Conservation (phyloP, 2,797 vertebrate species). For the Odontamblyopus lacepedii region DNA sequence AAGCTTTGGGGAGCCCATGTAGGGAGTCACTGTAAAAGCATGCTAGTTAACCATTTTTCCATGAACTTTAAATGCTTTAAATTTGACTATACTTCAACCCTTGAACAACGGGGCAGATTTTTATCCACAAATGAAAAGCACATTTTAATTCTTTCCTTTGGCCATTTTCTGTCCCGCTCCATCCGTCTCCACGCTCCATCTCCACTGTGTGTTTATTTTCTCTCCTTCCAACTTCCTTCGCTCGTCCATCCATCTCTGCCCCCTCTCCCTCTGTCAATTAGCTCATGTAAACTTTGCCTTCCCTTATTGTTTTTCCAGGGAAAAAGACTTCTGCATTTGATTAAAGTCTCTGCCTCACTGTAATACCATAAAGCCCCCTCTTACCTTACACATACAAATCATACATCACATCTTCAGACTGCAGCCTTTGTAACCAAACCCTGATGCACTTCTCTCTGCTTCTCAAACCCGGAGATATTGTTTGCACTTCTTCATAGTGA, state of each 20-base stretch:
- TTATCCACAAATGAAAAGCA: slow-evolving; percentile 61
- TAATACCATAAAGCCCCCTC: slow-evolving; percentile 44
- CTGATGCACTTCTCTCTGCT: slow-evolving; percentile 21
- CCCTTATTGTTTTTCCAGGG: slow-evolving; percentile 72
- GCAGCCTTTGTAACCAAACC: slow-evolving; percentile 36
- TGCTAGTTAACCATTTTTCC: neutral
- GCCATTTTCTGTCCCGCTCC: slow-evolving; percentile 33
- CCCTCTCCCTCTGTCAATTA: slow-evolving; percentile 65
- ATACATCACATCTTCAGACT: slow-evolving; percentile 42
- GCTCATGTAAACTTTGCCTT: slow-evolving; percentile 76
- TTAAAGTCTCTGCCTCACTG: slow-evolving; percentile 60
- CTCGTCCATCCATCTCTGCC: slow-evolving; percentile 51
- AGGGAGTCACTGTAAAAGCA: neutral
- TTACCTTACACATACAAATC: slow-evolving; percentile 15
- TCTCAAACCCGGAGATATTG: slow-evolving; percentile 19
- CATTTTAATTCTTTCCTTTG: slow-evolving; percentile 63
- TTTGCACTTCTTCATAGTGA: slow-evolving; percentile 23
- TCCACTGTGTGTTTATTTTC: slow-evolving; percentile 66
- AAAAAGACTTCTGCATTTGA: slow-evolving; percentile 74
- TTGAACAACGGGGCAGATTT: slow-evolving; percentile 19
- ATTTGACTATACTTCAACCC: slow-evolving; percentile 8
- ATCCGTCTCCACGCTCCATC: slow-evolving; percentile 52
- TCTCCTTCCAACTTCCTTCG: slow-evolving; percentile 43
- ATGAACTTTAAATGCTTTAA: neutral
- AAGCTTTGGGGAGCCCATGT: neutral